Conservation (phyloP, 2,113 vertebrate genomes). For the Hassar affinis region DNA sequence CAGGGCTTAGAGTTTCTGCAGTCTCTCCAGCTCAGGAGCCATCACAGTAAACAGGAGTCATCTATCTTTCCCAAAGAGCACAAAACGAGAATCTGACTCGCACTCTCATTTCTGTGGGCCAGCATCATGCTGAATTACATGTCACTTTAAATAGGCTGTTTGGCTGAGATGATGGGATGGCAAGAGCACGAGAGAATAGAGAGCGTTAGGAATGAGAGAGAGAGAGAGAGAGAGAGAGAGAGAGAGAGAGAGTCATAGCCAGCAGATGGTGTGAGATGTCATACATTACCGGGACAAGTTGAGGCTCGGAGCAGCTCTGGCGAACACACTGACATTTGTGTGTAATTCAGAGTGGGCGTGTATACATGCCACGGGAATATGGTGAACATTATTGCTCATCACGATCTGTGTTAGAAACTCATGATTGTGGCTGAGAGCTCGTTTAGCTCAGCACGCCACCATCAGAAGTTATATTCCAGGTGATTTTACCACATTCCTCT, state of each 20-base stretch:
- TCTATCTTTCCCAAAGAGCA: not conserved
- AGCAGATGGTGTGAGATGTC: conserved; percentile 47
- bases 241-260: conserved; percentile 29
- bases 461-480: not conserved
- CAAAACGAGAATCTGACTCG: conserved; percentile 37
- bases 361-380: conserved; percentile 4
- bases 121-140: conserved; percentile 54
- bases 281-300: conserved; percentile 44
- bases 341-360: conserved; percentile 4
- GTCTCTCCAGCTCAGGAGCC: conserved; percentile 1
- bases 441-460: not conserved
- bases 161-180: conserved; percentile 51
- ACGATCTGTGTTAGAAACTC: conserved; percentile 28
- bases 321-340: conserved; percentile 30
- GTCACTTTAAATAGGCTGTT: conserved; percentile 60
- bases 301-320: conserved; percentile 21
- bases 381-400: conserved; percentile 31
- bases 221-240: conserved; percentile 1
- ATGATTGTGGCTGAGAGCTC: conserved; percentile 17
- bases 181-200: too few species aligned
- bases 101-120: conserved; percentile 39
- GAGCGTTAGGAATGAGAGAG: too few species aligned
- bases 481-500: not conserved
- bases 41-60: not conserved
- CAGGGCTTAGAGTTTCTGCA: not conserved